phyloP scores from a whole-genome alignment of 2,797 vertebrate genomes.

The Molossus alvarezi region DNA sequence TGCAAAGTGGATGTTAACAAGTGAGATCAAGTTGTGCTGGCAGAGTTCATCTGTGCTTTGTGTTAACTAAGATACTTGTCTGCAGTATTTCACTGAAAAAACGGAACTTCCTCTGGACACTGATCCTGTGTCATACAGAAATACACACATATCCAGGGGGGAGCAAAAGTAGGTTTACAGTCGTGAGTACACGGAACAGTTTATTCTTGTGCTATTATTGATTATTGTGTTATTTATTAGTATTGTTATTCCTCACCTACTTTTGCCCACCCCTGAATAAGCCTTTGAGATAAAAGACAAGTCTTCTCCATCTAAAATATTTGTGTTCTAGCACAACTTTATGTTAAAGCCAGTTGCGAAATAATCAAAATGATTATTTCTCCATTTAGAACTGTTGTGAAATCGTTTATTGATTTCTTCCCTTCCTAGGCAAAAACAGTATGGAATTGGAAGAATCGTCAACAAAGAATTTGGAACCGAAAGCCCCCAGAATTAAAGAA shows the following conservation, averaged over 20 bases:
- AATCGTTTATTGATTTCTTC: constrained; percentile 59
- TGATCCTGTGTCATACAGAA: not conserved
- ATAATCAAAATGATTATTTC: constrained; percentile 37
- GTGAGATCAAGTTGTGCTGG: not conserved
- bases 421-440: constrained; percentile 87
- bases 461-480: constrained; percentile 86
- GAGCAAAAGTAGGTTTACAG: not conserved
- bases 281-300: constrained; percentile 10
- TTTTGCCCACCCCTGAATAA: not conserved
- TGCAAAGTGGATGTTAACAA: not conserved
- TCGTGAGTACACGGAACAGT: not conserved
- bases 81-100: constrained; percentile 37
- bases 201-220: not conserved
- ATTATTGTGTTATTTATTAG: not conserved
- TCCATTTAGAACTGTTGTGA: constrained; percentile 51
- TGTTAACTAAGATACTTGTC: constrained; percentile 8
- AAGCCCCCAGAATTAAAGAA: constrained; percentile 94
- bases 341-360: constrained; percentile 33
- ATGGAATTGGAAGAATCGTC: constrained; percentile 87
- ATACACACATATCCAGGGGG: not conserved
- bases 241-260: not conserved
- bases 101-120: not conserved
- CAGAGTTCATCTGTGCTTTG: constrained; percentile 19
- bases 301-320: not conserved
- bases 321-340: constrained; percentile 54